Evolutionary conservation across 1,140 invertebrate genomes (phyloP).

Genomic region (Diorhabda sublineata): DNA sequence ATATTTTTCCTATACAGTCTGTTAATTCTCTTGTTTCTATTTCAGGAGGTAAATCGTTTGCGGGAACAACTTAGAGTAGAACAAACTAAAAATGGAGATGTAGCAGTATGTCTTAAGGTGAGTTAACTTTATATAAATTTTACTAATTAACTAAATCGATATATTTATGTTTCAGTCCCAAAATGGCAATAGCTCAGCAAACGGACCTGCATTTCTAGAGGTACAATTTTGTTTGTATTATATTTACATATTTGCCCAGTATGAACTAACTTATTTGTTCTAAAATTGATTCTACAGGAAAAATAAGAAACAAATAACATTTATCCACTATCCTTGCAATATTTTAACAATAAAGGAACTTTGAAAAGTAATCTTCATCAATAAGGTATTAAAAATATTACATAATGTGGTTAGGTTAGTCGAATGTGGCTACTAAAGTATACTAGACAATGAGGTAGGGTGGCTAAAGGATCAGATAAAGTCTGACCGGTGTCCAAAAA

Average conservation of each 20-base stretch:
- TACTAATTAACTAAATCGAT: neutral
- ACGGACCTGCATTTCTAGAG: constrained; percentile 17
- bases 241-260: neutral
- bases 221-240: neutral
- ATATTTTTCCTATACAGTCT: neutral
- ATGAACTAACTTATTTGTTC: neutral
- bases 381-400: too few relatives aligned
- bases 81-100: constrained; percentile 26
- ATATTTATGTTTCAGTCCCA: constrained; percentile 14
- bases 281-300: too few relatives aligned
- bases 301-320: too few relatives aligned
- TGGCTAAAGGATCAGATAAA: too few relatives aligned
- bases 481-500: too few relatives aligned
- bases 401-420: too few relatives aligned
- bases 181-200: constrained; percentile 17
- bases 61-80: constrained; percentile 24
- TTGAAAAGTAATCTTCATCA: too few relatives aligned
- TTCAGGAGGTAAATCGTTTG: constrained; percentile 28
- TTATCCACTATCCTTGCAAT: too few relatives aligned
- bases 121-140: constrained; percentile 5
- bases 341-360: too few relatives aligned
- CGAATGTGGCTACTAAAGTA: too few relatives aligned
- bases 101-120: constrained; percentile 23
- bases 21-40: constrained; percentile 20
- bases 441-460: too few relatives aligned